Percentiles rank a stretch among this genome's conserved stretches.
These are phyloP conservation scores for Cetonia aurata DNA, from an alignment of 2,888 invertebrate genomes.

Conservation along the genomic window DNA sequence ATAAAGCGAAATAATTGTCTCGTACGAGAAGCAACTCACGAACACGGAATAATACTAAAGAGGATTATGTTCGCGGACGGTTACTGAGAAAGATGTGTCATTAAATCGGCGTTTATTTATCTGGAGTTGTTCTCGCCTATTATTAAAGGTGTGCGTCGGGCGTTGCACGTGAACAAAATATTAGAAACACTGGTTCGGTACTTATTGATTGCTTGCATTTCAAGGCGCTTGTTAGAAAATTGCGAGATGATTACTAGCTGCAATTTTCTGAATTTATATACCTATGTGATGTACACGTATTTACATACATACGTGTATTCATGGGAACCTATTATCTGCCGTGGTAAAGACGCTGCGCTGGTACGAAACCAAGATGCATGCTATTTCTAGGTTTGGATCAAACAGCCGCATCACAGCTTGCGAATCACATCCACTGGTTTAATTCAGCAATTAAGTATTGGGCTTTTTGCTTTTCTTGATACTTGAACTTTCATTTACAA, in stretches of 20 bases:
- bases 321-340: constrained; percentile 23
- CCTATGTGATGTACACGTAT: background rate
- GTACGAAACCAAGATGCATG: background rate
- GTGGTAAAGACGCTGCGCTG: background rate
- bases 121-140: constrained; percentile 34
- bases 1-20: constrained; percentile 13
- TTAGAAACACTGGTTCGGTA: constrained; percentile 25
- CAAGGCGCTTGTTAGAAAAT: constrained; percentile 31
- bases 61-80: constrained; percentile 20
- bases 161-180: constrained; percentile 11
- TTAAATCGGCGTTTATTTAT: constrained; percentile 34
- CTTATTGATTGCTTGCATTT: constrained; percentile 22
- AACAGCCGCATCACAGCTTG: background rate
- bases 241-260: constrained; percentile 26
- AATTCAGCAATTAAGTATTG: too few relatives aligned
- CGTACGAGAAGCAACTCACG: constrained; percentile 15
- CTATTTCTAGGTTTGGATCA: constrained; percentile 1
- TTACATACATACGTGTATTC: background rate
- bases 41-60: constrained; percentile 22
- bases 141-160: constrained; percentile 27
- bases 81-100: constrained; percentile 22
- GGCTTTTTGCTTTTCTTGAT: too few relatives aligned
- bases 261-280: constrained; percentile 34
- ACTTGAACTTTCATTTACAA: too few relatives aligned
- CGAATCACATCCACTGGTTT: background rate